Evolutionary conservation across 2,797 vertebrate genomes (phyloP).

Genomic region (Danionella dracula): DNA sequence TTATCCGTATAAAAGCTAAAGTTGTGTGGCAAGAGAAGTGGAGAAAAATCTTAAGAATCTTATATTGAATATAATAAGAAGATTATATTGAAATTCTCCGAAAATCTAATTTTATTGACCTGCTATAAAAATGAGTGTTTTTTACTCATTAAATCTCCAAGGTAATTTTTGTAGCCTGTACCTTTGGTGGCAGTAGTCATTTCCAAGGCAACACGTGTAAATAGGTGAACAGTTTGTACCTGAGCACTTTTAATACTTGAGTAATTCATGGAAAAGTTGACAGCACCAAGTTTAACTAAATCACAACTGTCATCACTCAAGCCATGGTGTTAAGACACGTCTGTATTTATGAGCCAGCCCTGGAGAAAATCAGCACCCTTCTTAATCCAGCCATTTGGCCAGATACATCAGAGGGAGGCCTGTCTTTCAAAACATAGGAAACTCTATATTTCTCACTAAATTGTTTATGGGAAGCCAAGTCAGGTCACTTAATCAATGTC

Average conservation of each 20-base stretch:
- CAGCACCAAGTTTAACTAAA: conserved; percentile 19
- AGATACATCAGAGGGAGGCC: background rate
- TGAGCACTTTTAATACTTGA: background rate
- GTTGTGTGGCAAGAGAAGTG: no score
- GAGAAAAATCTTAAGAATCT: no score
- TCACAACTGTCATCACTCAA: conserved; percentile 27
- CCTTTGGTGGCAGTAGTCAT: background rate
- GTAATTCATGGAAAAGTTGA: conserved; percentile 31
- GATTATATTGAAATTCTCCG: no score
- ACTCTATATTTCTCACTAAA: conserved; percentile 27
- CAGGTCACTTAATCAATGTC: conserved; percentile 12
- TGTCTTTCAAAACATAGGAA: conserved; percentile 14
- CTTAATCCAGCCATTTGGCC: conserved; percentile 23
- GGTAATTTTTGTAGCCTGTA: no score
- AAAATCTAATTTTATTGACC: no score
- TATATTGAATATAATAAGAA: no score
- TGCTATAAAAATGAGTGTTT: no score
- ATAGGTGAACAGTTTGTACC: conserved; percentile 9
- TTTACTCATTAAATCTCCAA: no score
- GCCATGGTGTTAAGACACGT: conserved; percentile 20
- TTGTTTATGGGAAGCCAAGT: conserved; percentile 33
- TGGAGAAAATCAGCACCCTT: conserved; percentile 31
- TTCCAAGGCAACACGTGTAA: conserved; percentile 31
- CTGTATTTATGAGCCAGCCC: conserved; percentile 35
- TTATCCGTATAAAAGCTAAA: no score